Evolutionary conservation across 1,140 invertebrate genomes (phyloP), one percentile per base, ranked within the genome.

Genomic region (Platorchestia sp.): DNA sequence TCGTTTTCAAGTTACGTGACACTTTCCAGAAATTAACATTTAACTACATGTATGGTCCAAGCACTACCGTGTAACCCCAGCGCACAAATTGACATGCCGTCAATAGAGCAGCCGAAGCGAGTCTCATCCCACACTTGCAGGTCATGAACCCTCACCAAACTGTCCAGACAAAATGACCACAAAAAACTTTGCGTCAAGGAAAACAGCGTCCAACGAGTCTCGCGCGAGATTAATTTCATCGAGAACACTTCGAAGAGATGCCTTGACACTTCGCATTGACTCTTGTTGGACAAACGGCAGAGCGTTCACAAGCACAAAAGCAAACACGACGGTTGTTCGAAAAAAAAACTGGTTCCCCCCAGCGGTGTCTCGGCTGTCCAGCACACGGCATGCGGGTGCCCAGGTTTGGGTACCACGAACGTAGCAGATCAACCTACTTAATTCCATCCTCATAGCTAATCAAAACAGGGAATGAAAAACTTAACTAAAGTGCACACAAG

Each of bases 331-430:
- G 41, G 43, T 89, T 42, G n/a, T 89, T 75, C 1, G 87, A 89
- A 44, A 42, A 89, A 89, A 89, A 42, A 89, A 89, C 87, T 42
- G 43, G 87, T 44, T 89, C 41, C 87, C 87, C 87, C 87, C 87
- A 89, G 87, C 43, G 87, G 36, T 89, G 87, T 89, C 87, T 89
- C 87, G 43, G 59, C 43, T 89, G 43, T 89, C 87, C 87, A 89
- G 87, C 41, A 89, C 41, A 89, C 43, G 59, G 59, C 59, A 75
- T 75, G 59, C 87, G 87, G 87, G 87, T 89, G 87, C 87, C 87
- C 87, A 89, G 87, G 10, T 41, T 44, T 41, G 41, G 14, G 42
- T 3, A 89, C 41, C 43, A 10, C 87, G 10, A 51, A 36, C 27
- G 14, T 75, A 75, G 36, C 59, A 75, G 59, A 14, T 75, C 1